phyloP scores from a whole-genome alignment of 2,113 vertebrate genomes.

The Salvelinus namaycush region DNA sequence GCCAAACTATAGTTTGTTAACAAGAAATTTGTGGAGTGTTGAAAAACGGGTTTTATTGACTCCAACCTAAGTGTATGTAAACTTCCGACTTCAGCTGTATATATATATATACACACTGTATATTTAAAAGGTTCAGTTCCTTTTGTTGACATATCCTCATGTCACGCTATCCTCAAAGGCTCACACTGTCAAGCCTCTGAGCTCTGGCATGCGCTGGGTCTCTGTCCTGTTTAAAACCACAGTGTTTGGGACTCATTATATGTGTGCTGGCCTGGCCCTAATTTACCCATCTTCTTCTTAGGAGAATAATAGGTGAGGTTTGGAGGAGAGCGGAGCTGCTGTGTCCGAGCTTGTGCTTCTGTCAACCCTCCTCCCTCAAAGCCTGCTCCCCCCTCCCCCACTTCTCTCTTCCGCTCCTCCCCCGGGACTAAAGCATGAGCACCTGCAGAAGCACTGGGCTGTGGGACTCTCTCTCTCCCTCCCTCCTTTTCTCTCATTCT shows the following conservation, averaged over 20 bases:
- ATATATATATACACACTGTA: too few species aligned
- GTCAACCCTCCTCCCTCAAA: background rate
- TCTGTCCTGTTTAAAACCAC: slow-evolving; percentile 30
- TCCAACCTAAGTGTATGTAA: too few species aligned
- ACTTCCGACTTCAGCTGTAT: too few species aligned
- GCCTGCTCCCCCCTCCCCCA: background rate
- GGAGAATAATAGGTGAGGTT: slow-evolving; percentile 39
- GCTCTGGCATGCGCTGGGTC: background rate
- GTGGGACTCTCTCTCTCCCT: background rate
- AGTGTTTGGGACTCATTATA: slow-evolving; percentile 42
- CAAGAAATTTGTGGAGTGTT: too few species aligned
- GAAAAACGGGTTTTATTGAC: too few species aligned
- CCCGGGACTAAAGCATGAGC: too few species aligned
- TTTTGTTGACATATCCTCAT: slow-evolving; percentile 49
- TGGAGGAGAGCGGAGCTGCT: slow-evolving; percentile 10
- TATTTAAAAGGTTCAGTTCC: slow-evolving; percentile 22
- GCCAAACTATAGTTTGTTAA: too few species aligned
- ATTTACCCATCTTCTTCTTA: slow-evolving; percentile 29
- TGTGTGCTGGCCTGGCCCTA: slow-evolving; percentile 22
- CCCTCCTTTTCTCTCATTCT: background rate
- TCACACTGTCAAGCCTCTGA: slow-evolving; percentile 1
- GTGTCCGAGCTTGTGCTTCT: background rate
- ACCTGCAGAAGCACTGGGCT: background rate
- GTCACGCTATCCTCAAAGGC: slow-evolving; percentile 23
- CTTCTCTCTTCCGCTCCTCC: background rate